phyloP scores from a whole-genome alignment of 23 tunicate genomes.

The Corella eumyota region DNA sequence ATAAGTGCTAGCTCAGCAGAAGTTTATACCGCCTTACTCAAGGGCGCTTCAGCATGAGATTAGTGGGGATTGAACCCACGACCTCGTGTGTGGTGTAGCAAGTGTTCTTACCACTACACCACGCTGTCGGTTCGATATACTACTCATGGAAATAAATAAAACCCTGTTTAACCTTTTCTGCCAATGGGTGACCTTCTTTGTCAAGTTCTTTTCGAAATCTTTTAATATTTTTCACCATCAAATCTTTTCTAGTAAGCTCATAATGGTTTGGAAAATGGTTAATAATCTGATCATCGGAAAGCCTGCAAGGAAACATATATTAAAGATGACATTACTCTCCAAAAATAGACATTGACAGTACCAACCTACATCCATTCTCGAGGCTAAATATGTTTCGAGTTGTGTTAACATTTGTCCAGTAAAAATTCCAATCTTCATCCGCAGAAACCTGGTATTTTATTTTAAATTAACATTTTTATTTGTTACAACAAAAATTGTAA shows the following conservation, averaged over 20 bases:
- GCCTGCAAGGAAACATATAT: constrained; percentile 26
- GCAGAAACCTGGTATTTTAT: constrained; percentile 63
- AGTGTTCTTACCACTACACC: no score
- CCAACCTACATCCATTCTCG: constrained; percentile 88
- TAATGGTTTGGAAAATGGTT: constrained; percentile 99
- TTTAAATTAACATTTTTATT: neutral
- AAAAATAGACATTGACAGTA: neutral
- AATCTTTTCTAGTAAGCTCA: constrained; percentile 93
- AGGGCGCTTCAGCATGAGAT: no score
- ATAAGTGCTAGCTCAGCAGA: no score
- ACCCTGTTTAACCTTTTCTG: constrained; percentile 95
- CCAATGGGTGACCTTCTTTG: constrained; percentile 84
- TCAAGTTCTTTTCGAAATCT: constrained; percentile 93
- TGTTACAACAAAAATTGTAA: no score
- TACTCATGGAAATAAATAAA: no score
- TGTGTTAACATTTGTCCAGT: constrained; percentile 98
- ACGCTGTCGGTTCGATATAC: no score
- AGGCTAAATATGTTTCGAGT: constrained; percentile 85
- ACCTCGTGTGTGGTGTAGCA: no score
- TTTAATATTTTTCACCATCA: constrained; percentile 99
- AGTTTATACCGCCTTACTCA: no score
- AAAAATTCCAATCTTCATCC: constrained; percentile 99
- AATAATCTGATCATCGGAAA: constrained; percentile 95
- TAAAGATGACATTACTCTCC: neutral
- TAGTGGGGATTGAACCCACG: no score